A percentile compares a stretch with the other conserved stretches of the same genome.
These are phyloP conservation scores for Hippoglossus stenolepis DNA, from an alignment of 2,113 vertebrate genomes.

Conservation along the genomic window DNA sequence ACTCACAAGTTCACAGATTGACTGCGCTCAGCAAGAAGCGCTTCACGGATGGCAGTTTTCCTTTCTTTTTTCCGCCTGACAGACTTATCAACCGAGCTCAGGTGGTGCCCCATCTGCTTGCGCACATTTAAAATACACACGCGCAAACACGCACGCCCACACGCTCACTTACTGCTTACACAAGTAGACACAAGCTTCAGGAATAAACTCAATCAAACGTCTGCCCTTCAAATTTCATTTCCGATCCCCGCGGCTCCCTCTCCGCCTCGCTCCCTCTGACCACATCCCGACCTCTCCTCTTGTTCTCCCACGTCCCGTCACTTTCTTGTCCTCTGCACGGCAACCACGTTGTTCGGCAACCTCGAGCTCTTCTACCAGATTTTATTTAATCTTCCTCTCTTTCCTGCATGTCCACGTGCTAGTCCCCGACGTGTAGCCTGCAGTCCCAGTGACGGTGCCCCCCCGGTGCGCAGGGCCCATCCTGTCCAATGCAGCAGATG, in stretches of 20 bases:
- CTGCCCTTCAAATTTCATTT: constrained; percentile 66
- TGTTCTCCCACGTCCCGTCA: constrained; percentile 20
- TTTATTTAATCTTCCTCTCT: constrained; percentile 9
- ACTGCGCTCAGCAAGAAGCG: constrained; percentile 75
- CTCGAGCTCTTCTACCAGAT: constrained; percentile 44
- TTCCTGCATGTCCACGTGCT: constrained; percentile 1
- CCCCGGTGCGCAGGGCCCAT: constrained; percentile 58
- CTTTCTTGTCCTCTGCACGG: constrained; percentile 27
- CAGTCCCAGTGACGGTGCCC: constrained; percentile 36
- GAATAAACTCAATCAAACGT: constrained; percentile 73
- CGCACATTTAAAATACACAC: constrained; percentile 63
- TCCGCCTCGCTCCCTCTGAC: constrained; percentile 25
- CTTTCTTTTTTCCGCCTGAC: constrained; percentile 77
- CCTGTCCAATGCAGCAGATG: constrained; percentile 68
- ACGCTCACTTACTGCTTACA: constrained; percentile 58
- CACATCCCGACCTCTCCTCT: constrained; percentile 51
- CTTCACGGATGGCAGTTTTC: constrained; percentile 80
- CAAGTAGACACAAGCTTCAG: constrained; percentile 61
- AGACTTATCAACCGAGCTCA: constrained; percentile 84
- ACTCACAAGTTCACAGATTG: constrained; percentile 69
- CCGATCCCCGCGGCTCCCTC: constrained; percentile 36
- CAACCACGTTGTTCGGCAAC: constrained; percentile 27
- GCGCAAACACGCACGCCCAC: constrained; percentile 29
- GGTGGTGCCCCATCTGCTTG: constrained; percentile 79
- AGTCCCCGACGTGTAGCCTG: not conserved